A percentile compares a stretch with the other conserved stretches of the same genome.
phyloP scores from a whole-genome alignment of 2,888 invertebrate genomes.

The Tanytarsus gracilentus region DNA sequence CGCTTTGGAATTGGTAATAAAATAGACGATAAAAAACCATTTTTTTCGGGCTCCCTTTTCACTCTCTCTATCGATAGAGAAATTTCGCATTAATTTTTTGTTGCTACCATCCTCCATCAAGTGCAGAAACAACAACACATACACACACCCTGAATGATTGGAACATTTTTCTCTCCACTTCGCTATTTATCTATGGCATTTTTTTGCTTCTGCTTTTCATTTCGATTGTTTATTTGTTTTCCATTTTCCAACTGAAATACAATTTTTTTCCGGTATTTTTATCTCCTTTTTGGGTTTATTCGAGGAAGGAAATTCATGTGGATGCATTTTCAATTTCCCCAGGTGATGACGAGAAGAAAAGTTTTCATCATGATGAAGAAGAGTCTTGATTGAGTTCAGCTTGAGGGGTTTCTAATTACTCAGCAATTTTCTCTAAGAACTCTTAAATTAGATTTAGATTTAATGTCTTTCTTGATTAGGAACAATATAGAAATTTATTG shows the following conservation, averaged over 20 bases:
- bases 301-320: constrained; percentile 8
- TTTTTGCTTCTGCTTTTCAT: neutral
- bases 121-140: neutral
- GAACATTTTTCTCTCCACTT: neutral
- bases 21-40: constrained; percentile 16
- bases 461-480: too few relatives aligned
- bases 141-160: constrained; percentile 1
- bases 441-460: too few relatives aligned
- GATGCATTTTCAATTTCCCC: neutral
- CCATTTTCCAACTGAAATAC: constrained; percentile 12
- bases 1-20: constrained; percentile 17
- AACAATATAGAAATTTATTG: too few relatives aligned
- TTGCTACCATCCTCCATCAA: neutral
- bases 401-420: too few relatives aligned
- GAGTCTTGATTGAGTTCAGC: too few relatives aligned
- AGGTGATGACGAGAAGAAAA: neutral
- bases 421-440: too few relatives aligned
- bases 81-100: neutral
- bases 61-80: neutral
- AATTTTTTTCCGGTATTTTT: constrained; percentile 3
- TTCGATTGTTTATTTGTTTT: constrained; percentile 8
- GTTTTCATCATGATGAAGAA: too few relatives aligned
- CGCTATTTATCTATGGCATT: constrained; percentile 7
- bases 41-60: neutral
- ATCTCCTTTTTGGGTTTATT: neutral